phyloP scores from a whole-genome alignment of 2,797 vertebrate genomes.

The Muscicapa comitata region DNA sequence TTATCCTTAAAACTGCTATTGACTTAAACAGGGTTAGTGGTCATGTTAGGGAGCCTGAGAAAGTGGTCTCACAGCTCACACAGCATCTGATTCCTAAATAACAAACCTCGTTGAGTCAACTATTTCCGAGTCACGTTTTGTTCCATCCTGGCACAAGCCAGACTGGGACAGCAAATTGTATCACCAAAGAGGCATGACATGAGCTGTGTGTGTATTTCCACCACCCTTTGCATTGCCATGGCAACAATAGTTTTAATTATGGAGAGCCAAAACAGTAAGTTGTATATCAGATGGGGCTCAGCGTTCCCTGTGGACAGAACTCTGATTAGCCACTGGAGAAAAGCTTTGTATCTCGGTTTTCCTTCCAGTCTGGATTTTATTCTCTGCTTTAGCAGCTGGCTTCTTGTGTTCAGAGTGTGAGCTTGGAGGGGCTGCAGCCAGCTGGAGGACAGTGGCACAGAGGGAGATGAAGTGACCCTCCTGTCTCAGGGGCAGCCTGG shows the following conservation, averaged over 20 bases:
- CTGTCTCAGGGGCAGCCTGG: background rate
- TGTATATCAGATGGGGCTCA: constrained; percentile 60
- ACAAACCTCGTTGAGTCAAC: background rate
- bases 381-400: constrained; percentile 25
- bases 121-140: constrained; percentile 9
- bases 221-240: constrained; percentile 51
- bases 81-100: constrained; percentile 3
- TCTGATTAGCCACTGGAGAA: constrained; percentile 57
- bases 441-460: background rate
- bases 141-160: background rate
- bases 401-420: constrained; percentile 13
- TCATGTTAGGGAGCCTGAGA: background rate
- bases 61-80: background rate
- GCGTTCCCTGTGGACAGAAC: constrained; percentile 63
- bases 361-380: constrained; percentile 59
- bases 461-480: background rate
- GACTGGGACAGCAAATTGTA: background rate
- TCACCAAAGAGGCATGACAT: constrained; percentile 17
- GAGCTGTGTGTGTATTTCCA: background rate
- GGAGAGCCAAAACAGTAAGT: constrained; percentile 56
- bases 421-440: background rate
- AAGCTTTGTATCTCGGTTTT: constrained; percentile 42
- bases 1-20: constrained; percentile 17
- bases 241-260: constrained; percentile 72
- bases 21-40: constrained; percentile 10